phyloP scores from a whole-genome alignment of 2,797 vertebrate species.

The Crossoptilon crossoptilon region DNA sequence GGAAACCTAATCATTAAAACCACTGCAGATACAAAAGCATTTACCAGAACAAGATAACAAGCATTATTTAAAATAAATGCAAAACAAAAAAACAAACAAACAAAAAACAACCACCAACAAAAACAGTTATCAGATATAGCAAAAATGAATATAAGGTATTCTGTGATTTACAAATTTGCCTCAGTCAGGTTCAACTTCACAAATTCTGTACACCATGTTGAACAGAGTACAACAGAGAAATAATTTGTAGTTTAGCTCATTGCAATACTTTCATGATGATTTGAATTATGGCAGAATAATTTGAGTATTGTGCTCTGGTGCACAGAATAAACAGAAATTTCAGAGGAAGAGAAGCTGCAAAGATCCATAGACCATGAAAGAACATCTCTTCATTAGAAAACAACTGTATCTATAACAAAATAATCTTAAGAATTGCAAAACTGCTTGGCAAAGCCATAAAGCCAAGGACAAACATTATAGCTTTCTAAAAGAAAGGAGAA shows the following conservation, averaged over 20 bases:
- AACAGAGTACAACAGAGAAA: not conserved
- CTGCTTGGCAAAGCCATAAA: not conserved
- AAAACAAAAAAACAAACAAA: not conserved
- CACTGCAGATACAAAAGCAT: not conserved
- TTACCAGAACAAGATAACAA: not conserved
- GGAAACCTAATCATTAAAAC: not conserved
- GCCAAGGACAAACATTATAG: not conserved
- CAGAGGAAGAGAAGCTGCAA: not conserved
- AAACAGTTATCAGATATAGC: not conserved
- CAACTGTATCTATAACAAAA: not conserved
- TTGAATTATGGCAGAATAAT: not conserved
- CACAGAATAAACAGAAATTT: not conserved
- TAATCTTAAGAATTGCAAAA: not conserved
- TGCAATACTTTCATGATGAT: not conserved
- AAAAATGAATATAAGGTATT: not conserved
- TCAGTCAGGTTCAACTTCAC: not conserved
- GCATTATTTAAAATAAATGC: not conserved
- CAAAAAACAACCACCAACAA: not conserved
- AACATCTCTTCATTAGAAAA: not conserved
- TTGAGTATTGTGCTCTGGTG: not conserved
- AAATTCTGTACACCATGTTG: not conserved
- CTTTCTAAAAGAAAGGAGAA: not conserved
- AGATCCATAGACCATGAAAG: not conserved
- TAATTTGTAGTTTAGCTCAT: not conserved
- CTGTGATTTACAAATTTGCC: not conserved